phyloP scores from a whole-genome alignment of 2,113 vertebrate species.

The Dicrurus megarhynchus region DNA sequence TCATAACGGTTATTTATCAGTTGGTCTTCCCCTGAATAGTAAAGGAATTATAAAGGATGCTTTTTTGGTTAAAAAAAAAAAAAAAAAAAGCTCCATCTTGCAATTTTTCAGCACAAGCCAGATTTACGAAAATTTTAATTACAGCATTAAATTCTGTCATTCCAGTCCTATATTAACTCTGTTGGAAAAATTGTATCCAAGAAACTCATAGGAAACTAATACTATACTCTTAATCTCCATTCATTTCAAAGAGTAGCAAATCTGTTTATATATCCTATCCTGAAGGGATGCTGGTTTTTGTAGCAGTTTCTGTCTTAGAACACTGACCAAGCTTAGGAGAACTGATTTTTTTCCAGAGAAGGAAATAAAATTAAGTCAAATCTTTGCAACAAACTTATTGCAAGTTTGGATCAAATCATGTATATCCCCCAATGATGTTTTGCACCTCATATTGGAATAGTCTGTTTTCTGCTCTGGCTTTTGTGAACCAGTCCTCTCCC shows the following conservation, averaged over 20 bases:
- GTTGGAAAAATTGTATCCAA: neutral
- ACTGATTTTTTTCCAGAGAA: neutral
- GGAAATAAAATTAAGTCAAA: neutral
- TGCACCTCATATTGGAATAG: neutral
- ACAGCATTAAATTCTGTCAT: neutral
- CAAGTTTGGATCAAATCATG: neutral
- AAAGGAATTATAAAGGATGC: neutral
- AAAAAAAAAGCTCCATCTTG: neutral
- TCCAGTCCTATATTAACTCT: neutral
- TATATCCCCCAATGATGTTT: neutral
- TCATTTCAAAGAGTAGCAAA: neutral
- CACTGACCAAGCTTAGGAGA: neutral
- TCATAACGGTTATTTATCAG: neutral
- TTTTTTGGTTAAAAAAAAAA: neutral
- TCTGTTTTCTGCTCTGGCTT: neutral
- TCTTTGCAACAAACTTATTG: neutral
- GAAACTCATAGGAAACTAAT: neutral
- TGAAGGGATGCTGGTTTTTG: neutral
- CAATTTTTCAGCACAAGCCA: neutral
- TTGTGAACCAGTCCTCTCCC: neutral
- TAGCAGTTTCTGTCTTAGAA: neutral
- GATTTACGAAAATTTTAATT: conserved; percentile 1
- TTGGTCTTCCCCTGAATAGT: neutral
- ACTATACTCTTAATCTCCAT: neutral
- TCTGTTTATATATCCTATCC: neutral